A percentile compares a stretch with the other conserved stretches of the same genome.
Evolutionary conservation across 2,888 invertebrate species (phyloP).

Genomic region (Polylopha cassiicola): DNA sequence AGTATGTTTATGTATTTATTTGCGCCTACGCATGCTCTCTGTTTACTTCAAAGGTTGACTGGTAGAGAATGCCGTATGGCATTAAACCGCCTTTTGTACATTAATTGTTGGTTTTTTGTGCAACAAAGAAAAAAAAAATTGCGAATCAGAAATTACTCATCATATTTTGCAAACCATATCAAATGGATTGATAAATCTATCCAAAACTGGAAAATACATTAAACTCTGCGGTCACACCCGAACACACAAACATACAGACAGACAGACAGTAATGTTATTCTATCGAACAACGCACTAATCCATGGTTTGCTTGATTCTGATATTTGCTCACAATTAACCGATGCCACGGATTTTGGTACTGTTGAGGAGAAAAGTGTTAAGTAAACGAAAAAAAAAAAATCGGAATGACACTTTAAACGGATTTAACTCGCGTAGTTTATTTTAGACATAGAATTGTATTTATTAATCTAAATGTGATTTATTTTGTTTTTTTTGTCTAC

Average conservation of each 20-base stretch:
- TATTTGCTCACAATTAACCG: conserved; percentile 51
- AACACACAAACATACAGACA: conserved; percentile 22
- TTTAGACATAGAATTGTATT: too few relatives aligned
- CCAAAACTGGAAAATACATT: conserved; percentile 49
- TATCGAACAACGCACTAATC: conserved; percentile 44
- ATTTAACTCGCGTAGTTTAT: too few relatives aligned
- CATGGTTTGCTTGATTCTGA: conserved; percentile 38
- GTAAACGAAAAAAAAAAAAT: too few relatives aligned
- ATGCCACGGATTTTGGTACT: conserved; percentile 14
- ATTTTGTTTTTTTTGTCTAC: too few relatives aligned
- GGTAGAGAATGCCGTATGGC: conserved; percentile 23
- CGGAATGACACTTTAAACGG: too few relatives aligned
- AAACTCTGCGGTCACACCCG: conserved; percentile 26
- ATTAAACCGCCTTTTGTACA: conserved; percentile 28
- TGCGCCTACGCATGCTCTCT: too few relatives aligned
- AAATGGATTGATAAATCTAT: conserved; percentile 33
- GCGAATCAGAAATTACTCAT: conserved; percentile 20
- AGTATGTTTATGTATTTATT: too few relatives aligned
- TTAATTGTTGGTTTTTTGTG: conserved; percentile 33
- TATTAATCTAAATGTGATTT: too few relatives aligned
- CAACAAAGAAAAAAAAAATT: conserved; percentile 23
- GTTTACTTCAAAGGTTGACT: too few relatives aligned
- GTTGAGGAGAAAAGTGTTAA: conserved; percentile 12
- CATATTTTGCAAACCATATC: conserved; percentile 25
- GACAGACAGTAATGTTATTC: conserved; percentile 32